A percentile compares a stretch with the other conserved stretches of the same genome.
phyloP scores from a whole-genome alignment of 2,113 vertebrate genomes.

The Oryzias celebensis region DNA sequence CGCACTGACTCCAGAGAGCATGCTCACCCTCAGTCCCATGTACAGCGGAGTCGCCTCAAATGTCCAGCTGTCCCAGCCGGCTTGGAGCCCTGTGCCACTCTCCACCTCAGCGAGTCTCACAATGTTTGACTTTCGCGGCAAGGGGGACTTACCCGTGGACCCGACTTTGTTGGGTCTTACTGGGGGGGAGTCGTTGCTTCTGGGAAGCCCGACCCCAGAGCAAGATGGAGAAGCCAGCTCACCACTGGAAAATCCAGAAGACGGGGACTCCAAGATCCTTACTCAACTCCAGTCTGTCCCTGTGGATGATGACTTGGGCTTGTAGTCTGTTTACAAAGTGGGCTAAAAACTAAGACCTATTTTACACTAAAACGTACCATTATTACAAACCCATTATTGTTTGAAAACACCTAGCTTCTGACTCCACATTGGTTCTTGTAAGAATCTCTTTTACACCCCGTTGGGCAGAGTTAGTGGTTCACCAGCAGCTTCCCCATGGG shows the following conservation, averaged over 20 bases:
- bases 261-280: slow-evolving; percentile 82
- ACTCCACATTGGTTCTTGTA: slow-evolving; percentile 3
- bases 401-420: neutral
- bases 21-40: slow-evolving; percentile 77
- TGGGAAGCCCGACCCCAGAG: slow-evolving; percentile 75
- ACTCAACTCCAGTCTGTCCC: slow-evolving; percentile 89
- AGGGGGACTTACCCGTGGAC: slow-evolving; percentile 78
- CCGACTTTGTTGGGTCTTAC: slow-evolving; percentile 78
- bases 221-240: slow-evolving; percentile 69
- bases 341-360: neutral
- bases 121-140: slow-evolving; percentile 78
- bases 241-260: slow-evolving; percentile 75
- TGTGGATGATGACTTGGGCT: slow-evolving; percentile 82
- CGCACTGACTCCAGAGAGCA: slow-evolving; percentile 71
- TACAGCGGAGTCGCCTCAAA: slow-evolving; percentile 60
- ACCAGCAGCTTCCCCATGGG: no score
- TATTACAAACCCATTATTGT: slow-evolving; percentile 1
- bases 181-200: slow-evolving; percentile 79
- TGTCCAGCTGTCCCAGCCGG: slow-evolving; percentile 65
- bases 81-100: slow-evolving; percentile 74
- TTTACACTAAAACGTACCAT: neutral
- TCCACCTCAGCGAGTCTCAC: slow-evolving; percentile 71
- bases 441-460: no score
- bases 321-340: slow-evolving; percentile 56
- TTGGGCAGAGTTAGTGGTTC: no score